Evolutionary conservation across 1,140 invertebrate genomes (phyloP).

Genomic region (Listronotus oregonensis): DNA sequence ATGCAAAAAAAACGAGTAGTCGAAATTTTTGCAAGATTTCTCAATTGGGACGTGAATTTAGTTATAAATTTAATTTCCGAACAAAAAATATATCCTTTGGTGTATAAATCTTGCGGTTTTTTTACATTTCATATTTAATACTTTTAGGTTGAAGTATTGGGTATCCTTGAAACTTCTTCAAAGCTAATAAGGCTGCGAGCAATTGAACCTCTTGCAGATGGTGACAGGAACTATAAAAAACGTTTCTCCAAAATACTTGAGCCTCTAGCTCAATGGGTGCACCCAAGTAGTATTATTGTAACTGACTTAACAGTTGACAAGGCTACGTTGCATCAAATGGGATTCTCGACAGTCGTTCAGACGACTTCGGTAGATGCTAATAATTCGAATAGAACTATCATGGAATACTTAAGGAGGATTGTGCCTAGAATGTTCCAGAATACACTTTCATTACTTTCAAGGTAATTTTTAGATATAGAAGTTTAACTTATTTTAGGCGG

Average conservation of each 20-base stretch:
- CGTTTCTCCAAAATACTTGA: conserved; percentile 79
- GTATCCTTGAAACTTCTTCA: conserved; percentile 76
- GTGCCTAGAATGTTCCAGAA: conserved; percentile 91
- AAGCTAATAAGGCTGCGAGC: conserved; percentile 78
- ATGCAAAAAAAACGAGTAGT: no score
- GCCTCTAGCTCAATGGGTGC: conserved; percentile 76
- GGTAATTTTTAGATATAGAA: conserved; percentile 77
- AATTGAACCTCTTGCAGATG: conserved; percentile 77
- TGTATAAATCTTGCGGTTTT: no score
- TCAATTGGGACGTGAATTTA: no score
- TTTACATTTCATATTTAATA: neutral
- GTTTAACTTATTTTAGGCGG: neutral
- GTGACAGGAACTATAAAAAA: conserved; percentile 76
- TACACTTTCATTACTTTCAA: conserved; percentile 78
- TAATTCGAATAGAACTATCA: conserved; percentile 75
- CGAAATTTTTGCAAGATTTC: no score
- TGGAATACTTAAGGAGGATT: conserved; percentile 84
- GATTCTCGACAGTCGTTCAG: conserved; percentile 76
- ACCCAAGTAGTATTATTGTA: conserved; percentile 75
- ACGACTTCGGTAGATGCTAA: conserved; percentile 66
- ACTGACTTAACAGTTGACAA: conserved; percentile 85
- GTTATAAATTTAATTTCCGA: no score
- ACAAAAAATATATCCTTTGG: no score
- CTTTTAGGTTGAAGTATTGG: conserved; percentile 76
- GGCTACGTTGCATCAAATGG: conserved; percentile 73